Evolutionary conservation across 2,888 invertebrate genomes (phyloP).

Genomic region (Hypolimnas misippus): DNA sequence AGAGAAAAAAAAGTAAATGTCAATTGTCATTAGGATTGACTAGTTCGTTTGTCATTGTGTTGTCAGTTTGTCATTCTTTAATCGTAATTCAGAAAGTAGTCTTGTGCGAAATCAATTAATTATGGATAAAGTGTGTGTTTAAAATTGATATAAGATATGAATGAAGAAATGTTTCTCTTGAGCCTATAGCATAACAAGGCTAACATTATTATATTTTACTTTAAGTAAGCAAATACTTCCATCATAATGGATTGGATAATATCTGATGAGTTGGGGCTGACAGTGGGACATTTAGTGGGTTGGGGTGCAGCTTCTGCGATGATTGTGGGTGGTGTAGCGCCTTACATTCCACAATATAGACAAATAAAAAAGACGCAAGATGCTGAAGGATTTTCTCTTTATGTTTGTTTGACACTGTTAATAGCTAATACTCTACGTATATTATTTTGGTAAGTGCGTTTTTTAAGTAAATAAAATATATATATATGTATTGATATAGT

Average conservation of each 20-base stretch:
- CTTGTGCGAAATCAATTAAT: conserved; percentile 8
- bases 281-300: conserved; percentile 89
- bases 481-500: background rate
- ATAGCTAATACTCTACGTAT: conserved; percentile 98
- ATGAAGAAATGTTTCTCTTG: background rate
- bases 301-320: conserved; percentile 94
- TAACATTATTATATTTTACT: background rate
- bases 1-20: no score
- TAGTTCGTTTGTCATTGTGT: no score
- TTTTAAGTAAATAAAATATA: background rate
- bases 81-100: background rate
- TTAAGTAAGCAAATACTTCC: conserved; percentile 36
- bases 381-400: conserved; percentile 98
- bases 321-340: conserved; percentile 97
- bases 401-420: conserved; percentile 97
- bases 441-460: conserved; percentile 94
- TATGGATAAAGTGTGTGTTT: conserved; percentile 16
- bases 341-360: conserved; percentile 97
- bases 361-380: conserved; percentile 96
- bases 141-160: conserved; percentile 18
- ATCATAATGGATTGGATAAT: conserved; percentile 89
- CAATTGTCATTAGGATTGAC: no score
- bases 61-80: conserved; percentile 11
- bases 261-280: conserved; percentile 89
- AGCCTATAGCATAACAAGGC: background rate